These are phyloP conservation scores for Arion vulgaris DNA, from an alignment of 1,140 invertebrate species.

Conservation along the genomic window DNA sequence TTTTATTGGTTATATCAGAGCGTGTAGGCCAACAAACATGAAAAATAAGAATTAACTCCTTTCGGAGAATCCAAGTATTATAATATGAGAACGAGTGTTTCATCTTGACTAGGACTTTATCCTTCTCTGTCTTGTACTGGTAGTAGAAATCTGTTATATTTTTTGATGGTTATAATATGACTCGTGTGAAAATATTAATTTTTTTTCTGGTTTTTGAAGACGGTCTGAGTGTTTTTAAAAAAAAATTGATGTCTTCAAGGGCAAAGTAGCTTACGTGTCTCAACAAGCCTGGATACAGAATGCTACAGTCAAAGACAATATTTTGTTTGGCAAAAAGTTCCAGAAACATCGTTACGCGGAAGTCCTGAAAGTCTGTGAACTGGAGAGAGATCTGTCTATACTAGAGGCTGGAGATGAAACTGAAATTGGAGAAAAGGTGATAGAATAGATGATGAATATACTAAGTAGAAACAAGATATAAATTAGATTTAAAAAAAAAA, in stretches of 20 bases:
- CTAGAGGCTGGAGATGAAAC: slow-evolving; percentile 80
- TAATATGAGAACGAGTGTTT: too few relatives aligned
- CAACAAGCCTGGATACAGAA: slow-evolving; percentile 72
- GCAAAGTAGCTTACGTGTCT: slow-evolving; percentile 78
- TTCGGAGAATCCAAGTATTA: too few relatives aligned
- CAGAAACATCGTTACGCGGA: slow-evolving; percentile 67
- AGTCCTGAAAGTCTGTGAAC: slow-evolving; percentile 74
- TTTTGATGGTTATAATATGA: too few relatives aligned
- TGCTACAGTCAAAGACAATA: slow-evolving; percentile 78
- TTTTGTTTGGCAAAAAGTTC: slow-evolving; percentile 76
- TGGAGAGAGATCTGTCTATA: slow-evolving; percentile 80
- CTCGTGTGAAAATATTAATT: too few relatives aligned
- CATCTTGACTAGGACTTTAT: too few relatives aligned
- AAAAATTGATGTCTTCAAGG: slow-evolving; percentile 42
- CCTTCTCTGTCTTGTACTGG: too few relatives aligned
- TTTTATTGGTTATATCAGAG: too few relatives aligned
- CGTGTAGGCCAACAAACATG: too few relatives aligned
- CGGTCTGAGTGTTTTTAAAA: too few relatives aligned
- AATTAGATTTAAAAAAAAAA: neutral
- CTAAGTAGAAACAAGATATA: neutral
- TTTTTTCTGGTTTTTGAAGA: too few relatives aligned
- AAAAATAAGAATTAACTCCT: too few relatives aligned
- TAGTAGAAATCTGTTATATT: too few relatives aligned
- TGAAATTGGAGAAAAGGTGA: slow-evolving; percentile 64
- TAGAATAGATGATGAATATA: neutral